phyloP scores from a whole-genome alignment of 2,888 invertebrate species.

The Eumacrocentrus americanus region DNA sequence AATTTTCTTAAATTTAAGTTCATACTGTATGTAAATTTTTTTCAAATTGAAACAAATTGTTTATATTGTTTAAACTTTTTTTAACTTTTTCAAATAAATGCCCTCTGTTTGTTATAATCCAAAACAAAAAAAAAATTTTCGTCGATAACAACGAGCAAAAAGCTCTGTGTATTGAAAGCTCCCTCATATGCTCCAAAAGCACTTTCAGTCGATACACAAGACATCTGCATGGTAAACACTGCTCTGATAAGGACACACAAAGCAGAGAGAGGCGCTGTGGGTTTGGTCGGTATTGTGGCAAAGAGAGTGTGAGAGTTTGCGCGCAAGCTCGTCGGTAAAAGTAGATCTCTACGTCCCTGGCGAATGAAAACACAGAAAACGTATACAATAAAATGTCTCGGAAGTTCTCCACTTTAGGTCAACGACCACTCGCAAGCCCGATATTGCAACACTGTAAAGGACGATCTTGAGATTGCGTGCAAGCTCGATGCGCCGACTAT shows the following conservation, averaged over 20 bases:
- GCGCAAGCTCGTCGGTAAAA: conserved; percentile 1
- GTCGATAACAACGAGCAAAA: not conserved
- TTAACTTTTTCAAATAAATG: no score
- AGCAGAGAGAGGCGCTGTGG: no score
- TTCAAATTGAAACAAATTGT: no score
- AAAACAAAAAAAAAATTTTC: not conserved
- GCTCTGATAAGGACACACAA: no score
- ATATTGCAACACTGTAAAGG: not conserved
- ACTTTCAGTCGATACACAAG: not conserved
- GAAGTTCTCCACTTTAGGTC: not conserved
- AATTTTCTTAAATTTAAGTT: no score
- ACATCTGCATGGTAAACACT: no score
- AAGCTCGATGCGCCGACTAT: not conserved
- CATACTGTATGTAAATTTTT: no score
- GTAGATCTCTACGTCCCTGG: not conserved
- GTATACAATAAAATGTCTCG: not conserved
- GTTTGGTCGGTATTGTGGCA: no score
- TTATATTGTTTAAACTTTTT: no score
- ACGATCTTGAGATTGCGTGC: not conserved
- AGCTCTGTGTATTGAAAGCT: no score
- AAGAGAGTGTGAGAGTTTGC: not conserved
- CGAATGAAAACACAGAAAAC: not conserved
- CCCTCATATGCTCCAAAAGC: no score
- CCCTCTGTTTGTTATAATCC: not conserved
- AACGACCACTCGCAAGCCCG: not conserved